Percentiles rank a stretch among this genome's conserved stretches.
Conservation (phyloP, 2,113 vertebrate genomes). For the Pseudopodoces humilis region DNA sequence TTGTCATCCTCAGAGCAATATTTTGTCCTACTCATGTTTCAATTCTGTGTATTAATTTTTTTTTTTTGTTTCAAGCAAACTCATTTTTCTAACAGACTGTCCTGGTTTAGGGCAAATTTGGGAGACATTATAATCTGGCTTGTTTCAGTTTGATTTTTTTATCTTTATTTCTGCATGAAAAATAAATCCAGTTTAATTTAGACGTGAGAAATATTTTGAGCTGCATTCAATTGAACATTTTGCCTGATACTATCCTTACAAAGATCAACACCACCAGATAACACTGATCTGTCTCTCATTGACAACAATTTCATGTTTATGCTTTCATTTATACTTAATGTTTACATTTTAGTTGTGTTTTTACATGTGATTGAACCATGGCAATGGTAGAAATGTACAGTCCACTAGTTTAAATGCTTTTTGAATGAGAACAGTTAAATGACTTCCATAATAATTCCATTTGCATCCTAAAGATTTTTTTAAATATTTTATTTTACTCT, state of each 20-base stretch:
- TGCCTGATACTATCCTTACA: neutral
- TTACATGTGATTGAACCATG: fast-evolving
- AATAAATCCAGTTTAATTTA: neutral
- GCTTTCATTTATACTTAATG: neutral
- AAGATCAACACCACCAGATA: neutral
- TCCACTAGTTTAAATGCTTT: neutral
- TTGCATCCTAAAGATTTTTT: neutral
- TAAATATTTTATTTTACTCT: neutral
- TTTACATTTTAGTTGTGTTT: neutral
- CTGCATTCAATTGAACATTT: neutral
- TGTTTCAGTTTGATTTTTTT: neutral
- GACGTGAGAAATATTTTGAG: neutral
- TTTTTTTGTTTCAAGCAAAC: neutral
- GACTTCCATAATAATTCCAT: neutral
- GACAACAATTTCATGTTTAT: neutral
- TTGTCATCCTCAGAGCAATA: neutral
- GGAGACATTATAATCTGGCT: neutral
- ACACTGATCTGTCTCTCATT: neutral
- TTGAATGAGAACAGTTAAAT: neutral
- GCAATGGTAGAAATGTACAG: neutral
- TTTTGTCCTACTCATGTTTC: neutral
- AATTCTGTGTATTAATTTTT: neutral
- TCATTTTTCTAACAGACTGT: neutral
- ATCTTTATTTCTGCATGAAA: neutral
- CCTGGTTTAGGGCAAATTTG: too few relatives aligned